Evolutionary conservation across 1,140 invertebrate genomes (phyloP), one percentile per base, ranked within the genome.

Genomic region (Rhopalosiphum maidis): DNA sequence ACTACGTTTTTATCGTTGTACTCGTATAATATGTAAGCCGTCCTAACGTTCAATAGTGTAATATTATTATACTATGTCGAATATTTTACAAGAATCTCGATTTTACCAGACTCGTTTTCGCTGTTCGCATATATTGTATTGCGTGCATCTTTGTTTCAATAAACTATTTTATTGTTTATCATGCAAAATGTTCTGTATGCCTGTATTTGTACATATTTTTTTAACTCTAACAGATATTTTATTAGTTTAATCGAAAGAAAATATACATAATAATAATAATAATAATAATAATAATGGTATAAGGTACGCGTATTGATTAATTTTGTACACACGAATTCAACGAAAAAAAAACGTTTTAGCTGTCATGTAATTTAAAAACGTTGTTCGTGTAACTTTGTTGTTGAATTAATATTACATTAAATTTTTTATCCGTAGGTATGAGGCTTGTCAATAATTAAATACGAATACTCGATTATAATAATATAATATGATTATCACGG

Each of bases 281-380:
- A 30, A 68, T 25, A 9, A 82, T 82, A 82, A 68, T 68, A n/a
- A 68, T 68, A n/a, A 60, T n/a, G 60, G 60, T 77, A n/a, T 77
- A 77, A 77, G 23, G 23, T 35, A 48, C 46, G 15, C 48, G 48
- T 87, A 37, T 87, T 87, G 43, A 54, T 89, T 89, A 89, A 89
- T 89, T 89, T 54, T 89, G 37, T 89, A 37, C 35, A 89, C 87
- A 54, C 85, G 5, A 89, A 89, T 89, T 88, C n/a, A n/a, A 88
- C 46, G 30, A 46, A n/a, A 88, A 41, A 37, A 41, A 88, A 88
- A 51, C 46, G 86, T 88, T 88, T 88, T 25, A 25, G 51, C 48
- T 37, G 87, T 89, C 87, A 35, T 54, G 87, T 54, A 37, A 51
- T 89, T 54, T 89, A 54, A 89, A 85, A 89, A 89, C 22, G n/a